Percentiles rank a stretch among this genome's conserved stretches.
Conservation (phyloP, 2,888 invertebrate genomes). For the Cryptocheilus praepositus region DNA sequence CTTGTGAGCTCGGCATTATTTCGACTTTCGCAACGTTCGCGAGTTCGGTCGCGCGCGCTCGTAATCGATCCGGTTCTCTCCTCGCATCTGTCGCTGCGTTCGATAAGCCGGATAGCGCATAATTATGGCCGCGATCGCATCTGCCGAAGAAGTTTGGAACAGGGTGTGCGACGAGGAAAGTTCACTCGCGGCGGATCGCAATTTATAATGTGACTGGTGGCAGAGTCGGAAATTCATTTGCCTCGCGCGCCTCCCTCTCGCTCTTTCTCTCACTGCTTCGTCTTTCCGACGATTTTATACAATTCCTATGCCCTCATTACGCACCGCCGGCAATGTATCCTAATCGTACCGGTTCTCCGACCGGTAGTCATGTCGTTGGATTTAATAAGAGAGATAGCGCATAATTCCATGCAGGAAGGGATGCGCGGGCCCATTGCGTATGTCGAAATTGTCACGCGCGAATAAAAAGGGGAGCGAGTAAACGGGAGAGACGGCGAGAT, state of each 20-base stretch:
- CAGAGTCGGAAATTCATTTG: background rate
- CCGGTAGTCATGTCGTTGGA: slow-evolving; percentile 5
- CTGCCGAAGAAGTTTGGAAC: too few relatives aligned
- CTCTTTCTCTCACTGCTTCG: background rate
- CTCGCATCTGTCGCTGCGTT: background rate
- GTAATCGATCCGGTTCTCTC: slow-evolving; percentile 1
- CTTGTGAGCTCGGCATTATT: too few relatives aligned
- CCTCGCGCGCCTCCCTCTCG: background rate
- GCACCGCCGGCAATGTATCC: background rate
- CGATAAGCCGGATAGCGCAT: slow-evolving; percentile 5
- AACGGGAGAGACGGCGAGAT: background rate
- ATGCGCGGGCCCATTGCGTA: too few relatives aligned
- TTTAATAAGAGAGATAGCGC: slow-evolving; percentile 2
- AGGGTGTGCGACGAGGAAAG: too few relatives aligned
- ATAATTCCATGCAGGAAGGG: too few relatives aligned
- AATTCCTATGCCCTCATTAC: slow-evolving; percentile 2
- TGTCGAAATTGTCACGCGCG: too few relatives aligned
- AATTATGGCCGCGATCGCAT: slow-evolving; percentile 1
- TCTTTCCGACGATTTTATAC: background rate
- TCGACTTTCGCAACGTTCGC: too few relatives aligned
- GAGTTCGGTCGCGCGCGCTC: background rate
- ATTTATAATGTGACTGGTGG: background rate
- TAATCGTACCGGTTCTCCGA: background rate
- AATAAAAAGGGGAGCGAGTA: too few relatives aligned
- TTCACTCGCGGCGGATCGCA: too few relatives aligned